Evolutionary conservation across 2,113 vertebrate genomes (phyloP).

Genomic region (Isurus oxyrinchus): DNA sequence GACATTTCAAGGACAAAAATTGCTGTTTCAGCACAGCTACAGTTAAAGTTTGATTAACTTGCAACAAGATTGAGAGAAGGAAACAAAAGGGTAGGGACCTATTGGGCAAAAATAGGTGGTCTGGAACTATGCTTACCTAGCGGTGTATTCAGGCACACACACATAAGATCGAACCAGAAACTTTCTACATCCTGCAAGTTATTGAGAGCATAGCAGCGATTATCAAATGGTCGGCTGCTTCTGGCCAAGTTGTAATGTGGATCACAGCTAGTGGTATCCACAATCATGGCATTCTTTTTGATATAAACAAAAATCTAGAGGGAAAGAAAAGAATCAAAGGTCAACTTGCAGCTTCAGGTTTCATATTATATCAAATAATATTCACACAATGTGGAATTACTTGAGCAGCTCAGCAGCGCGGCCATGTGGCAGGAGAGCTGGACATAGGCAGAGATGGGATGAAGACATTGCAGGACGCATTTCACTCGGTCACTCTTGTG

Average conservation of each 20-base stretch:
- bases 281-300: slow-evolving; percentile 70
- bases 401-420: neutral
- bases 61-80: neutral
- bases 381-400: neutral
- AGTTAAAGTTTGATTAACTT: neutral
- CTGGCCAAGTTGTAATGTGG: slow-evolving; percentile 85
- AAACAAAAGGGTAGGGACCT: neutral
- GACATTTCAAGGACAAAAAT: neutral
- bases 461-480: neutral
- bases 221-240: slow-evolving; percentile 73
- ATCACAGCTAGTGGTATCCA: slow-evolving; percentile 83
- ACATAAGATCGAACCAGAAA: slow-evolving; percentile 94
- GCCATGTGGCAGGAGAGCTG: neutral
- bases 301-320: slow-evolving; percentile 76
- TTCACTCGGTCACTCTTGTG: neutral
- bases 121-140: slow-evolving; percentile 60
- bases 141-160: slow-evolving; percentile 89
- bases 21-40: neutral
- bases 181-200: slow-evolving; percentile 74
- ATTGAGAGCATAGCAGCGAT: slow-evolving; percentile 64
- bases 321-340: slow-evolving; percentile 15
- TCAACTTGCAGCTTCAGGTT: neutral
- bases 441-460: neutral
- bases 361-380: neutral
- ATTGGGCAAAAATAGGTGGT: neutral